These are phyloP conservation scores for Lophura swinhoii DNA, from an alignment of 2,797 vertebrate species.

Conservation along the genomic window DNA sequence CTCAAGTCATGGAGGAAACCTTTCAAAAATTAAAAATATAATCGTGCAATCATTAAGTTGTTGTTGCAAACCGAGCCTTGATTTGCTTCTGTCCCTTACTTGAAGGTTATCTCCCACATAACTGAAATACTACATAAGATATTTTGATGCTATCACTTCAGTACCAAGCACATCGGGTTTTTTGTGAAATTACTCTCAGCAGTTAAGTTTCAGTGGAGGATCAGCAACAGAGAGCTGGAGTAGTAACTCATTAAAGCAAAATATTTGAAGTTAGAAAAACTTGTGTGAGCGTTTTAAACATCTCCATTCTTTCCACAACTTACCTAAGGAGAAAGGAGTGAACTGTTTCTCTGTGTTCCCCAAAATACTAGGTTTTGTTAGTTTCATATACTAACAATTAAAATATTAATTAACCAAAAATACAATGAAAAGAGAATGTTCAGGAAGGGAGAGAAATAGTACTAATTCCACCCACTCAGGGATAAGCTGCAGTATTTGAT, in stretches of 20 bases:
- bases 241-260: neutral
- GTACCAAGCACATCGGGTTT: neutral
- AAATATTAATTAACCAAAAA: neutral
- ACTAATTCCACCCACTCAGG: neutral
- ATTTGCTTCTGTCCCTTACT: neutral
- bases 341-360: neutral
- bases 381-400: neutral
- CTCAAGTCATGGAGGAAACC: neutral
- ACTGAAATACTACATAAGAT: neutral
- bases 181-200: neutral
- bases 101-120: neutral
- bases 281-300: neutral
- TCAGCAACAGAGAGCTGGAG: neutral
- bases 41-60: neutral
- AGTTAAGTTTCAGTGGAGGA: neutral
- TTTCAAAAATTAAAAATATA: neutral
- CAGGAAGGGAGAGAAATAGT: neutral
- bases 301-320: neutral
- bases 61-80: neutral
- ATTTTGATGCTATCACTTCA: neutral
- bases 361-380: neutral
- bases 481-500: neutral
- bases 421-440: neutral
- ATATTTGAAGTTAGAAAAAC: neutral
- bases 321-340: neutral